Evolutionary conservation across 2,113 vertebrate genomes (phyloP).

Genomic region (Haliaeetus leucogaster): DNA sequence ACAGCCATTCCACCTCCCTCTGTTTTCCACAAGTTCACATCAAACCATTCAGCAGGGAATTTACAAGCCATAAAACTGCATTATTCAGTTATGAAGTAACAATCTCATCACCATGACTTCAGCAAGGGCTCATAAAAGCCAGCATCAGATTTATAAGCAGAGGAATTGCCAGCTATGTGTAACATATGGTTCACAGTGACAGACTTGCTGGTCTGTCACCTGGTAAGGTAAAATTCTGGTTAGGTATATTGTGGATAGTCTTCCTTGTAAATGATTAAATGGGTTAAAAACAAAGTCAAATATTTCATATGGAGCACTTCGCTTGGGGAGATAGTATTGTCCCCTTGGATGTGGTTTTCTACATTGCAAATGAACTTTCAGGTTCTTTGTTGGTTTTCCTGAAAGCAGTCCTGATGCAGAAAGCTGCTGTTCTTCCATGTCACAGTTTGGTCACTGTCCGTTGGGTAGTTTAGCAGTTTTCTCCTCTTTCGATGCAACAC

Average conservation of each 20-base stretch:
- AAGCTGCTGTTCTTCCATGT: not conserved
- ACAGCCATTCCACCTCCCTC: not conserved
- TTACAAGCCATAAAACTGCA: slow-evolving; percentile 24
- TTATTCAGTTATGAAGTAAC: slow-evolving; percentile 53
- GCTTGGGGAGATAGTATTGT: not conserved
- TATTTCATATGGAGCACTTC: not conserved
- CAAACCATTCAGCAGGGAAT: not conserved
- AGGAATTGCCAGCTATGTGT: not conserved
- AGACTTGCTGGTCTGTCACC: not conserved
- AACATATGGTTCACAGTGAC: not conserved
- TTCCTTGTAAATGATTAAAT: not conserved
- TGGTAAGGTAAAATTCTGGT: not conserved
- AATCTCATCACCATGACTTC: slow-evolving; percentile 38
- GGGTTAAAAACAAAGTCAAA: not conserved
- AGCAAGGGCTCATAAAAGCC: slow-evolving; percentile 22
- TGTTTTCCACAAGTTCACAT: not conserved
- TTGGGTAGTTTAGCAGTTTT: not conserved
- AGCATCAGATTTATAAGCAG: slow-evolving; percentile 6
- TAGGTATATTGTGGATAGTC: not conserved
- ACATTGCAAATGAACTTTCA: not conserved
- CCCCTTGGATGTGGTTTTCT: not conserved
- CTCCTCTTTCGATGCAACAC: not conserved
- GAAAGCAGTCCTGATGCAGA: not conserved
- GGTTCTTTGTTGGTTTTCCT: not conserved
- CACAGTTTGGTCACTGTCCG: not conserved